Conservation (phyloP, 1,140 invertebrate species). For the Drosophila ogumai region DNA sequence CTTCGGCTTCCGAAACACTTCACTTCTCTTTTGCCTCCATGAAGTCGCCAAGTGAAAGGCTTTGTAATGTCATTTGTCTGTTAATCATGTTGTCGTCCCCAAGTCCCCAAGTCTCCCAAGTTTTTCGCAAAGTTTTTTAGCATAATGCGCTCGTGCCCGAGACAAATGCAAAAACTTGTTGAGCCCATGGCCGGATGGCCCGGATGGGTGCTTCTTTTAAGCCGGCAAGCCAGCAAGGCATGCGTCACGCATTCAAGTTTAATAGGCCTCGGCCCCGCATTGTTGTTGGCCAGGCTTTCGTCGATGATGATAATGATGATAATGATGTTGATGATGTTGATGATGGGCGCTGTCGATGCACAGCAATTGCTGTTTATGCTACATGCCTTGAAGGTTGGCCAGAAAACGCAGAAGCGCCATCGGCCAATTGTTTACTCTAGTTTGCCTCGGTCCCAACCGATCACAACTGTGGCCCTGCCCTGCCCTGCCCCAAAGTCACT, state of each 20-base stretch:
- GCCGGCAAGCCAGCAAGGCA: conserved; percentile 42
- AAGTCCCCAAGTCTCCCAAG: conserved; percentile 63
- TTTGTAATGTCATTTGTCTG: conserved; percentile 82
- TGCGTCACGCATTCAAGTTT: conserved; percentile 76
- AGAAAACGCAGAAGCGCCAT: conserved; percentile 20
- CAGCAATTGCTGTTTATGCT: conserved; percentile 31
- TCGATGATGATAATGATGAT: conserved; percentile 15
- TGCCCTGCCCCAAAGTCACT: conserved; percentile 46
- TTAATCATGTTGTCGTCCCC: conserved; percentile 78
- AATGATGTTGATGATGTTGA: conserved; percentile 11
- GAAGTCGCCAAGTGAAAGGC: conserved; percentile 73
- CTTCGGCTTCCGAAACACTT: not conserved
- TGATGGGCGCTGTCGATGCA: conserved; percentile 16
- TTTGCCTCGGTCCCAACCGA: conserved; percentile 14
- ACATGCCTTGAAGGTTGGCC: conserved; percentile 38
- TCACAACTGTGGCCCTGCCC: conserved; percentile 1
- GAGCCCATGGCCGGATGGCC: conserved; percentile 37
- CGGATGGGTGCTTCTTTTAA: conserved; percentile 6
- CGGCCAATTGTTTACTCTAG: conserved; percentile 35
- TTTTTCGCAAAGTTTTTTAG: conserved; percentile 67
- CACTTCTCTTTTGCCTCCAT: conserved; percentile 3
- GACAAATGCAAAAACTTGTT: conserved; percentile 76
- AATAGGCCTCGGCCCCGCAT: conserved; percentile 47
- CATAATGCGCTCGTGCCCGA: conserved; percentile 76
- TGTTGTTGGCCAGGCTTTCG: conserved; percentile 42